Conservation (phyloP, 2,888 invertebrate species). For the Subacronicta megacephala region DNA sequence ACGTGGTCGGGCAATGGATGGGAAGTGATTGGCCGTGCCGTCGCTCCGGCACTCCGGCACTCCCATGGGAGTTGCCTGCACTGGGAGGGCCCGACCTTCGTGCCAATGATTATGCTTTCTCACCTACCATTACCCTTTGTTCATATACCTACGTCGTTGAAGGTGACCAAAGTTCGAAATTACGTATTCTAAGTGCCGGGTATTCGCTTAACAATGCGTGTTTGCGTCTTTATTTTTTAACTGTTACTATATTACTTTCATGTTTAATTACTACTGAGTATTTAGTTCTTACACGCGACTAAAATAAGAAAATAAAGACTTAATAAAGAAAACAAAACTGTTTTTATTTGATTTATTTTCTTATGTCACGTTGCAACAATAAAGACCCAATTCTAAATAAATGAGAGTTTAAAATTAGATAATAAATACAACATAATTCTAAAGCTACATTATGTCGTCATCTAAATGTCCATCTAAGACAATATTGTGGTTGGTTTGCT, state of each 20-base stretch:
- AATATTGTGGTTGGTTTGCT: background rate
- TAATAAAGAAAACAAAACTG: slow-evolving; percentile 13
- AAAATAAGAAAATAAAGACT: too few species aligned
- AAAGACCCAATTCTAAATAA: slow-evolving; percentile 2
- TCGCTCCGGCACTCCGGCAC: slow-evolving; percentile 52
- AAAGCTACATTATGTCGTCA: too few species aligned
- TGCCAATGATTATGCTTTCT: slow-evolving; percentile 50
- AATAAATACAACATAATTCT: too few species aligned
- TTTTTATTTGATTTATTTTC: slow-evolving; percentile 24
- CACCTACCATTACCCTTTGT: slow-evolving; percentile 50
- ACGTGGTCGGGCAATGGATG: slow-evolving; percentile 31
- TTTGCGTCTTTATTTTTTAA: slow-evolving; percentile 17
- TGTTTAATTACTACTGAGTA: slow-evolving; percentile 39
- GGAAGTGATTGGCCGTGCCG: slow-evolving; percentile 28
- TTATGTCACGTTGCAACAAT: slow-evolving; percentile 6
- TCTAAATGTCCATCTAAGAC: too few species aligned
- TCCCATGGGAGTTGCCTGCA: slow-evolving; percentile 59
- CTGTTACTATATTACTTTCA: slow-evolving; percentile 22
- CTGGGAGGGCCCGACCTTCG: slow-evolving; percentile 63
- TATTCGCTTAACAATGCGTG: slow-evolving; percentile 27
- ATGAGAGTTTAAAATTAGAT: too few species aligned
- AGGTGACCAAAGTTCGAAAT: slow-evolving; percentile 44
- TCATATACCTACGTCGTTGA: slow-evolving; percentile 27
- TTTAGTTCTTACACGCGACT: slow-evolving; percentile 31
- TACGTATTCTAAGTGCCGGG: slow-evolving; percentile 8